A percentile compares a stretch with the other conserved stretches of the same genome.
phyloP scores from a whole-genome alignment of 2,113 vertebrate genomes.

The Cyphomyrus discorhynchus region DNA sequence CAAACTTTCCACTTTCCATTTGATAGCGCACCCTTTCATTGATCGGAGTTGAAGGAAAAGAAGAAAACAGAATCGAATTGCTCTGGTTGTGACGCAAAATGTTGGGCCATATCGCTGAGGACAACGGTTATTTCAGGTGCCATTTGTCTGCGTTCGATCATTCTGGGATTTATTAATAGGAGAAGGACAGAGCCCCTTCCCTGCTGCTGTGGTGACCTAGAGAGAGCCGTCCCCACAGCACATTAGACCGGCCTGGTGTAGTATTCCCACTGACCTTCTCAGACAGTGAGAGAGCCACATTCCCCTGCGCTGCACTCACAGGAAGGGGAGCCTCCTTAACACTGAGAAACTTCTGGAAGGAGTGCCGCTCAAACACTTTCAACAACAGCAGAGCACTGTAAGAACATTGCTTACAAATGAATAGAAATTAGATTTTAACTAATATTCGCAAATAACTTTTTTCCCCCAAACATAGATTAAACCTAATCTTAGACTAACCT shows the following conservation, averaged over 20 bases:
- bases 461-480: not conserved
- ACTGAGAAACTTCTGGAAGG: not conserved
- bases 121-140: not conserved
- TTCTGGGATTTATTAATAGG: slow-evolving; percentile 8
- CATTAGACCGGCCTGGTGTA: not conserved
- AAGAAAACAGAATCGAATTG: not conserved
- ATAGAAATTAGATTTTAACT: not conserved
- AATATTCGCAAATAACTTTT: not conserved
- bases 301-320: not conserved
- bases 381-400: not conserved
- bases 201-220: not conserved
- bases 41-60: not conserved
- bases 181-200: not conserved
- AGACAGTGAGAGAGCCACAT: not conserved
- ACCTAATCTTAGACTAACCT: not conserved
- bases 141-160: slow-evolving; percentile 5
- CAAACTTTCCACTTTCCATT: not conserved
- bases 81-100: not conserved
- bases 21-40: not conserved
- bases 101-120: not conserved
- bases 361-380: not conserved
- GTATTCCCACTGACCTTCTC: slow-evolving; percentile 4
- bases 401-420: not conserved
- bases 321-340: not conserved
- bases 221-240: not conserved